Evolutionary conservation across 2,113 vertebrate genomes (phyloP).

Genomic region (Climacteris rufus): DNA sequence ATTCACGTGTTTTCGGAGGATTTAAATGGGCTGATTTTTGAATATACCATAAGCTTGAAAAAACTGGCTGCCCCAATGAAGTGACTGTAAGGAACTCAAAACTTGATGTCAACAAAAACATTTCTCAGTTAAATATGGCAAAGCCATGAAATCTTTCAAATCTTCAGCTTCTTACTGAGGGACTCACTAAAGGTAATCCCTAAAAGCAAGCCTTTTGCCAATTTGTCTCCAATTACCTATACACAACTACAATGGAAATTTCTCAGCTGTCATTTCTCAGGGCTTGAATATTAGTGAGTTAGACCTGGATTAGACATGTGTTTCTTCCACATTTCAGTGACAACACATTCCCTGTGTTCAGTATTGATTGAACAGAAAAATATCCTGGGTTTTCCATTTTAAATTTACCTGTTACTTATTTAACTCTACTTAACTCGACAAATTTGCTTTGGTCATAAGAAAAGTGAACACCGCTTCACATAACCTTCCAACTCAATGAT

Average conservation of each 20-base stretch:
- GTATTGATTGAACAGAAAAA: neutral
- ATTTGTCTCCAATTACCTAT: neutral
- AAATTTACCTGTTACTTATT: neutral
- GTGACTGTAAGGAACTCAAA: neutral
- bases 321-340: neutral
- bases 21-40: neutral
- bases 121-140: neutral
- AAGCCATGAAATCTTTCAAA: neutral
- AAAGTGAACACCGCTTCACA: neutral
- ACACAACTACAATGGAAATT: neutral
- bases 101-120: neutral
- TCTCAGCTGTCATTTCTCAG: neutral
- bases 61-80: neutral
- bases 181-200: neutral
- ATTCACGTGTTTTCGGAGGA: neutral
- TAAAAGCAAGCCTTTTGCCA: neutral
- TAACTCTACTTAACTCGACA: neutral
- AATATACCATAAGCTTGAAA: neutral
- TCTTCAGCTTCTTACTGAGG: neutral
- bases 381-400: neutral
- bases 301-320: neutral
- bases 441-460: neutral
- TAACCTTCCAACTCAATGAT: neutral
- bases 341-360: neutral
- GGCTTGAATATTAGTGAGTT: neutral